Percentiles rank a stretch among this genome's conserved stretches.
Evolutionary conservation across 2,888 invertebrate genomes (phyloP).

Genomic region (Thysanoteuthis rhombus): DNA sequence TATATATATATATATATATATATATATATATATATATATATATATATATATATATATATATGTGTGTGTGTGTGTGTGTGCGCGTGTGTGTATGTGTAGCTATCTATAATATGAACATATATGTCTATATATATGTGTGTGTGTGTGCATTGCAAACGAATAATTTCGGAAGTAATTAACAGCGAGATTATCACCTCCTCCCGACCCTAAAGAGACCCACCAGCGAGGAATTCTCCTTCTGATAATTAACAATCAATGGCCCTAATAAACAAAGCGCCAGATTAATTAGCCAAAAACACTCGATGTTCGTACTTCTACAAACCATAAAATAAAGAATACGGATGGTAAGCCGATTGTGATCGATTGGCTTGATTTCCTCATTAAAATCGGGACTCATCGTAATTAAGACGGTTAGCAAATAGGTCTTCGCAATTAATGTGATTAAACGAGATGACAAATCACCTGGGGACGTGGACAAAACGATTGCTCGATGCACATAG

Average conservation of each 20-base stretch:
- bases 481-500: background rate
- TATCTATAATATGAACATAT: too few species aligned
- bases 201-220: background rate
- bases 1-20: background rate
- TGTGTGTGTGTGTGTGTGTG: background rate
- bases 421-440: constrained; percentile 12
- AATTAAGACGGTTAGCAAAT: background rate
- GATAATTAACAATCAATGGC: constrained; percentile 12
- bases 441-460: background rate
- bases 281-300: background rate
- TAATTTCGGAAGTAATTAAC: background rate
- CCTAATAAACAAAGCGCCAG: background rate
- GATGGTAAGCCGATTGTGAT: background rate
- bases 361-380: background rate
- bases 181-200: background rate
- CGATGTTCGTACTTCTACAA: background rate
- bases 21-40: background rate
- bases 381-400: background rate
- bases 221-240: background rate
- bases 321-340: background rate
- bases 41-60: background rate
- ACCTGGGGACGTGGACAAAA: background rate
- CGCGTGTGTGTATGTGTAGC: background rate
- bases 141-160: background rate
- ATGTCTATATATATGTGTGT: background rate